Conservation (phyloP, 1,140 invertebrate genomes). For the Oreohelix idahoensis region DNA sequence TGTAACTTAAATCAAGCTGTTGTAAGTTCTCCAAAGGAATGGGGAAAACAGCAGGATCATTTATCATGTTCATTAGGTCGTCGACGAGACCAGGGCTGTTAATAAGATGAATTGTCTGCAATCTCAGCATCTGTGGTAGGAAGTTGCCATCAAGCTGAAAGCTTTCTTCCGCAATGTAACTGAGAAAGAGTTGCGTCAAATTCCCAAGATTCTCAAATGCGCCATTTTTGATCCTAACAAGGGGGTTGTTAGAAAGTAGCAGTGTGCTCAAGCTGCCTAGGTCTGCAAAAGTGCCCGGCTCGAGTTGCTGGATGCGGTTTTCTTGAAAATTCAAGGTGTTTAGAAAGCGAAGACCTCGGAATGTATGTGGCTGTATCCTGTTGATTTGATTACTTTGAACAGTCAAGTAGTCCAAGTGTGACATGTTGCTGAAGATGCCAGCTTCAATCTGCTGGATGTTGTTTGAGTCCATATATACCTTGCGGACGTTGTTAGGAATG, state of each 20-base stretch:
- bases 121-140: conserved; percentile 65
- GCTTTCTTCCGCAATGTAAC: conserved; percentile 63
- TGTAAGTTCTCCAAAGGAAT: conserved; percentile 60
- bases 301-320: conserved; percentile 53
- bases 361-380: conserved; percentile 79
- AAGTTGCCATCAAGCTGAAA: conserved; percentile 71
- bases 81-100: conserved; percentile 81
- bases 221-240: conserved; percentile 65
- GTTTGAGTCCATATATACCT: conserved; percentile 65
- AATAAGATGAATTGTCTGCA: conserved; percentile 82
- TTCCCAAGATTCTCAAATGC: conserved; percentile 69
- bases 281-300: conserved; percentile 53
- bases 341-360: conserved; percentile 81
- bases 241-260: conserved; percentile 73
- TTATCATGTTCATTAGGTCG: conserved; percentile 76
- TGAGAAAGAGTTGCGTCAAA: conserved; percentile 81
- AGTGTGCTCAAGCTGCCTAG: conserved; percentile 74
- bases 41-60: not conserved
- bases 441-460: conserved; percentile 60
- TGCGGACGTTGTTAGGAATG: conserved; percentile 74
- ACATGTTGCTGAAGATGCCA: conserved; percentile 55
- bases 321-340: conserved; percentile 77
- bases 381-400: conserved; percentile 81
- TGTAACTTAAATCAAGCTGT: conserved; percentile 78
- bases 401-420: conserved; percentile 59